These are phyloP conservation scores for Slavum lentiscoides DNA, from an alignment of 2,888 invertebrate species.

Conservation along the genomic window DNA sequence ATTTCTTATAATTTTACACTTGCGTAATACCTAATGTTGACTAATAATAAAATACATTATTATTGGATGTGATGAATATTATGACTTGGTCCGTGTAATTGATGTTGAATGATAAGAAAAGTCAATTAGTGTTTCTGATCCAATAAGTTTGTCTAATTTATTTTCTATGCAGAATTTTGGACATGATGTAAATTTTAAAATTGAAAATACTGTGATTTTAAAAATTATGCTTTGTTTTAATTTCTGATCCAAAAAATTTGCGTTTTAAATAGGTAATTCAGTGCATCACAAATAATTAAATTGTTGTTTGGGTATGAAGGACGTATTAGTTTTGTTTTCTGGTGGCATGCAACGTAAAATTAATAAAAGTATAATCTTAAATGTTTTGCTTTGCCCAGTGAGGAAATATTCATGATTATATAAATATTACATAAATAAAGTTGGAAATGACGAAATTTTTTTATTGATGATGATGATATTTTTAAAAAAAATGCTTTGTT, in stretches of 20 bases:
- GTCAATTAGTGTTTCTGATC: slow-evolving; percentile 33
- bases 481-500: slow-evolving; percentile 42
- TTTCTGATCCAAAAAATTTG: slow-evolving; percentile 33
- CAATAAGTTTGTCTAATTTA: not conserved
- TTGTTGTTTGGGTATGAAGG: not conserved
- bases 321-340: not conserved
- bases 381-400: no score
- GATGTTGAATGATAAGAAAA: slow-evolving; percentile 58
- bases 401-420: no score
- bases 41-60: no score
- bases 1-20: not conserved
- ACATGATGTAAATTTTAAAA: slow-evolving; percentile 15
- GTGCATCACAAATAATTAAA: no score
- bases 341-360: no score
- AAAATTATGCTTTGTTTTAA: slow-evolving; percentile 47
- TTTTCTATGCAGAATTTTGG: not conserved
- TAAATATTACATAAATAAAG: not conserved
- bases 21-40: no score
- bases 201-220: slow-evolving; percentile 31
- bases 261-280: no score
- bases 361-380: no score
- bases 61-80: slow-evolving; percentile 22
- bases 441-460: slow-evolving; percentile 20
- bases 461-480: slow-evolving; percentile 11
- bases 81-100: slow-evolving; percentile 59